Evolutionary conservation across 2,113 vertebrate species (phyloP), one percentile per base, ranked within the genome.

Genomic region (Lamprotornis superbus): DNA sequence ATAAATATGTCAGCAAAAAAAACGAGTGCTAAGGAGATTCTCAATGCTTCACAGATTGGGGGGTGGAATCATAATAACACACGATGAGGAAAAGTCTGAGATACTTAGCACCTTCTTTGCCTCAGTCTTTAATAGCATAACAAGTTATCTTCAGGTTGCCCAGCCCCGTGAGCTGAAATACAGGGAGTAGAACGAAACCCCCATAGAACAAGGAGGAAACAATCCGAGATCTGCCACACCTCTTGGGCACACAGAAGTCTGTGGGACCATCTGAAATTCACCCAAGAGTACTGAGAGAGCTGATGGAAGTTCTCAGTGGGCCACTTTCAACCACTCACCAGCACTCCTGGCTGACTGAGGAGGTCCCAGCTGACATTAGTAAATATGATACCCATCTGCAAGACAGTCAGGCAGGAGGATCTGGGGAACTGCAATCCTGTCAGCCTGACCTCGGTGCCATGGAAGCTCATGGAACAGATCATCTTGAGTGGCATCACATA

Each of bases 401-500:
- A 37, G 22, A 27, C 2, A 25, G 37, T 18, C 16, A 11, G 27
- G 22, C 46, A 59, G 37, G 7, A 86, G 37, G 37, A 59, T 33
- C 27, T 37, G 37, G 25, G 44, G 31, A 59, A 6, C 31, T 37
- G 15, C 21, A 44, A 9, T 11, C 21, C 16, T 50, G 37, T 42
- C 44, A 76, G 21, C 13, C 44, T 59, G 8, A 22, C 14, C 18
- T 59, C 0, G 0, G 31, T 44, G 9, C 37, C 22, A 37, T 27
- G 17, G 17, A 59, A 52, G 44, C 15, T 37, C 63, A 13, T 37
- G 27, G 33, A 52, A 9, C 9, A 59, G 30, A 31, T 60, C 7
- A 33, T 77, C 25, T 19, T 59, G 11, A 37, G 27, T 31, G 19
- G 9, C 14, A 22, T 52, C 53, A 17, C 11, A 37, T 2, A 22